Evolutionary conservation across 1,140 invertebrate genomes (phyloP), one percentile per base, ranked within the genome.

Genomic region (Drosophila funebris): DNA sequence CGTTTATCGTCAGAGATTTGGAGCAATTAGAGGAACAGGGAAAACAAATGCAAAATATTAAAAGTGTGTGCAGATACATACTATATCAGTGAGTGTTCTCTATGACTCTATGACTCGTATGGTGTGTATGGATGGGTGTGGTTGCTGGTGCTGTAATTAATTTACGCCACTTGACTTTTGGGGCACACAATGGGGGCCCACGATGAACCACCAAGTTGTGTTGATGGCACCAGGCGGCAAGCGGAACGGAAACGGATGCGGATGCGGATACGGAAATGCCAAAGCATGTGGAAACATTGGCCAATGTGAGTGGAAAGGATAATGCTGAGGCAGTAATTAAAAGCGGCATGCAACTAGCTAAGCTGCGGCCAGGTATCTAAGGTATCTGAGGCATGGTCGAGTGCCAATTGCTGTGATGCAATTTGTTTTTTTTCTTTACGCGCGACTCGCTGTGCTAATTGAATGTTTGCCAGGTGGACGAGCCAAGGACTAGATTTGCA

Each of bases 231-330:
- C 44, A 67, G 53, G 54, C 54, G 60, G 64, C 39, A 53, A 6
- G 29, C 64, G 66, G 69, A 57, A 66, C 73, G 71, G 9, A 13
- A 43, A 20, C 20, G 20, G 57, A 67, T n/a, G 60, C 62, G 61
- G 71, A 54, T 11, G 16, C 14, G 43, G 22, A 73, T 71, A 71
- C 52, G 71, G 64, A 69, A 69, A 73, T 82, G 75, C 76, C 79
- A 84, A 72, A 68, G 75, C 80, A 83, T 83, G 79, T 83, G 79
- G 79, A 83, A 83, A 83, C 79, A 83, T 83, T 83, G 78, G 75
- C 79, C 79, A 82, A 83, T 83, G 78, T 60, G 56, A 56, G 22
- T 61, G 68, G 56, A 66, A 63, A 57, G 71, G 63, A 83, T 78
- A 69, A 72, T 67, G 56, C 58, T 43, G 33, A 56, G 76, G 53